phyloP scores from a whole-genome alignment of 2,797 vertebrate genomes.

The Erpetoichthys calabaricus region DNA sequence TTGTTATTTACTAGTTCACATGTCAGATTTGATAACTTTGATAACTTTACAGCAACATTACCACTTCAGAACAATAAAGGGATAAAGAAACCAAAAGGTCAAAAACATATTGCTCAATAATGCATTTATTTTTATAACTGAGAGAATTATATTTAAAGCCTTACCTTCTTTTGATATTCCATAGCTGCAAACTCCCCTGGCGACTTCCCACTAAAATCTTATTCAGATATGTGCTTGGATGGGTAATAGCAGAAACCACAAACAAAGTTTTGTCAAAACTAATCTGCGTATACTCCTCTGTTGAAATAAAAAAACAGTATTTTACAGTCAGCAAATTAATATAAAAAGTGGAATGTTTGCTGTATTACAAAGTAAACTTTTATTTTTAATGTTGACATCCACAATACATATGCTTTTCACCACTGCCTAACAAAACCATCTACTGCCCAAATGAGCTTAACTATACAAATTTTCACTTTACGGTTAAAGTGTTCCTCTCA shows the following conservation, averaged over 20 bases:
- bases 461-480: no score
- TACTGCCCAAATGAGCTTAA: no score
- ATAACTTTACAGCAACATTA: no score
- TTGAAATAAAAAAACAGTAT: conserved; percentile 17
- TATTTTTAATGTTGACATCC: background rate
- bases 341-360: background rate
- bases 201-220: conserved; percentile 86
- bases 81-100: no score
- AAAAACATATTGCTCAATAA: no score
- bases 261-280: conserved; percentile 72
- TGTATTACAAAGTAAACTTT: background rate
- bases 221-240: conserved; percentile 91
- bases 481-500: no score
- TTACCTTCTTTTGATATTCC: conserved; percentile 92
- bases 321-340: background rate
- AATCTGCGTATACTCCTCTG: conserved; percentile 76
- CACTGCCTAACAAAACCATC: no score
- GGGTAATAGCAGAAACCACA: conserved; percentile 70
- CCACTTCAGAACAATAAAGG: no score
- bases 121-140: no score
- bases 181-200: conserved; percentile 81
- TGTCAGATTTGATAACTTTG: no score
- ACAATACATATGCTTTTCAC: no score
- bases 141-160: conserved; percentile 10
- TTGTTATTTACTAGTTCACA: no score